Evolutionary conservation across 2,113 vertebrate genomes (phyloP).

Genomic region (Mystacornis crossleyi): DNA sequence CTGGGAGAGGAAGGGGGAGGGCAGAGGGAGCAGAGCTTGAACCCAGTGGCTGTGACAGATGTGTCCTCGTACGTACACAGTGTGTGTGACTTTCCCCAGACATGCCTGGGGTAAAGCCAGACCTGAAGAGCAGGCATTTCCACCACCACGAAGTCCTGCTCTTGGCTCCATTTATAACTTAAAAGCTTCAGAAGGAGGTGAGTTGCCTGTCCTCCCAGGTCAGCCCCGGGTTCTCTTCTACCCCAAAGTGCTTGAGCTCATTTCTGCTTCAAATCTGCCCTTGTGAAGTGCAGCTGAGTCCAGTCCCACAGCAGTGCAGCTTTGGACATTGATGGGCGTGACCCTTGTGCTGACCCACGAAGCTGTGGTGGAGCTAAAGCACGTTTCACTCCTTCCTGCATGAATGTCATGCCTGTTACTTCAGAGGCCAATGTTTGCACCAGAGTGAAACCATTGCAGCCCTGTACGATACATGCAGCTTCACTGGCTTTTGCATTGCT

Average conservation of each 20-base stretch:
- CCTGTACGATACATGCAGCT: neutral
- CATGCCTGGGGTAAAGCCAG: neutral
- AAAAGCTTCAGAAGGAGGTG: neutral
- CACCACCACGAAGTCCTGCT: neutral
- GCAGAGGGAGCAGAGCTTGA: neutral
- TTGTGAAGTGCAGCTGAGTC: neutral
- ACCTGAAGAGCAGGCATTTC: neutral
- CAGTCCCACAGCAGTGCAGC: neutral
- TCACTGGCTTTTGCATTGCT: constrained; percentile 5
- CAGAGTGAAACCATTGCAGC: neutral
- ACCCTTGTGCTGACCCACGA: neutral
- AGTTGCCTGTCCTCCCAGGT: neutral
- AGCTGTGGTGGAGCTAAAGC: neutral
- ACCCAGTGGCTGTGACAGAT: neutral
- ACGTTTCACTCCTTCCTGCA: neutral
- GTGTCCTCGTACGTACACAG: neutral
- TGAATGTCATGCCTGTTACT: fast-evolving
- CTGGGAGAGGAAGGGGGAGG: neutral
- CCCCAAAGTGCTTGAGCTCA: neutral
- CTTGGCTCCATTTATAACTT: neutral
- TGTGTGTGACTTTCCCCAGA: neutral
- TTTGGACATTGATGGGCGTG: fast-evolving
- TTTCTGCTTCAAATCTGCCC: neutral
- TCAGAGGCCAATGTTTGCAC: neutral
- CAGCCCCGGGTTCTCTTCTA: neutral